Evolutionary conservation across 2,888 invertebrate genomes (phyloP).

Genomic region (Hirudinaria manillensis): DNA sequence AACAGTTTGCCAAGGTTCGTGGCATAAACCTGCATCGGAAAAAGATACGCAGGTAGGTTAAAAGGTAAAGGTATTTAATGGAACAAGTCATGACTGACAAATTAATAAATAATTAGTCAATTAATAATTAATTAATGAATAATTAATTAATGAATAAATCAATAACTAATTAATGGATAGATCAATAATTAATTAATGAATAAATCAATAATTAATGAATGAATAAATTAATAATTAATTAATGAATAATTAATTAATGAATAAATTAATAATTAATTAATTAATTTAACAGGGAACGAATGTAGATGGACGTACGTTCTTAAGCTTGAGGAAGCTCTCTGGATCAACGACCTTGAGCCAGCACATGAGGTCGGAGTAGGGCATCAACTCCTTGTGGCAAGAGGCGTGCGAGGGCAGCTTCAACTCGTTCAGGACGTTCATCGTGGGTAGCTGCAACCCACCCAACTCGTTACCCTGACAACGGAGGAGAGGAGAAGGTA

Average conservation of each 20-base stretch:
- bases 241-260: no score
- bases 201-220: no score
- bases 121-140: no score
- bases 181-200: not conserved
- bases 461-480: constrained; percentile 67
- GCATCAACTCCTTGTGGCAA: constrained; percentile 77
- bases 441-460: constrained; percentile 50
- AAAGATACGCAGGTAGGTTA: not conserved
- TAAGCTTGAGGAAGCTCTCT: constrained; percentile 69
- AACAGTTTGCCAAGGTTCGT: constrained; percentile 77
- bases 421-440: constrained; percentile 52
- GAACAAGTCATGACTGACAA: not conserved
- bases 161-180: not conserved
- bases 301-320: constrained; percentile 57
- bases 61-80: not conserved
- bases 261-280: no score
- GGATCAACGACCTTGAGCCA: constrained; percentile 82
- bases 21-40: constrained; percentile 63
- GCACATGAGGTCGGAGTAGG: constrained; percentile 83
- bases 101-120: no score
- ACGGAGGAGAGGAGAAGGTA: no score
- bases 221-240: no score
- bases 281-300: no score
- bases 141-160: not conserved
- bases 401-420: constrained; percentile 70